Evolutionary conservation across 2,888 invertebrate genomes (phyloP).

Genomic region (Plemyria rubiginata): DNA sequence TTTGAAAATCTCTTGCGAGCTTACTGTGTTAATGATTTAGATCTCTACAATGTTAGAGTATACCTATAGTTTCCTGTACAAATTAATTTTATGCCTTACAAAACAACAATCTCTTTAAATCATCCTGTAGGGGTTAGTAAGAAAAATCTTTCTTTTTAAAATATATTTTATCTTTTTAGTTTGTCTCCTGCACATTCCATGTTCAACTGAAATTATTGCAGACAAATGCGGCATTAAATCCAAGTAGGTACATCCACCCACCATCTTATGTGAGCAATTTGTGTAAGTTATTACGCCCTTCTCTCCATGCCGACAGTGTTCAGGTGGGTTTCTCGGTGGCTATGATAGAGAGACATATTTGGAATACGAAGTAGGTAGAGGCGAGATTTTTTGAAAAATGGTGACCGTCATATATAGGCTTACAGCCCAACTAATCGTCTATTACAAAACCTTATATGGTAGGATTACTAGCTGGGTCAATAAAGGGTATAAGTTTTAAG

Average conservation of each 20-base stretch:
- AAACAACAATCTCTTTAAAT: too few relatives aligned
- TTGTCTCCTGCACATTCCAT: not conserved
- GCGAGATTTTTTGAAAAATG: constrained; percentile 26
- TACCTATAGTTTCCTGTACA: too few relatives aligned
- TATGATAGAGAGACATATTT: constrained; percentile 49
- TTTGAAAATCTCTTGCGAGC: too few relatives aligned
- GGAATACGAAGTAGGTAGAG: constrained; percentile 59
- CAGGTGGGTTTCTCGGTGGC: constrained; percentile 34
- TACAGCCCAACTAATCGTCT: too few relatives aligned
- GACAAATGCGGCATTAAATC: constrained; percentile 18
- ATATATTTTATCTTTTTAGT: not conserved
- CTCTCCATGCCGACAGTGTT: constrained; percentile 39
- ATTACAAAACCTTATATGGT: too few relatives aligned
- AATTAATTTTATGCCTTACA: too few relatives aligned
- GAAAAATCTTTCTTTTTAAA: not conserved
- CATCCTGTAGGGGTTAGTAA: too few relatives aligned
- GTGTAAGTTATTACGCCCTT: constrained; percentile 41
- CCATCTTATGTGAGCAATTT: constrained; percentile 35
- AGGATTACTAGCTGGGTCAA: too few relatives aligned
- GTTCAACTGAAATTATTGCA: constrained; percentile 17
- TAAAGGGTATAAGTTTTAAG: too few relatives aligned
- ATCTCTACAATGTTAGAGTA: too few relatives aligned
- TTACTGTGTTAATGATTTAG: too few relatives aligned
- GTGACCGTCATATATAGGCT: not conserved
- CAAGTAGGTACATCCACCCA: constrained; percentile 10